Conservation (phyloP, 2,888 invertebrate species). For the Glaucopsyche alexis region DNA sequence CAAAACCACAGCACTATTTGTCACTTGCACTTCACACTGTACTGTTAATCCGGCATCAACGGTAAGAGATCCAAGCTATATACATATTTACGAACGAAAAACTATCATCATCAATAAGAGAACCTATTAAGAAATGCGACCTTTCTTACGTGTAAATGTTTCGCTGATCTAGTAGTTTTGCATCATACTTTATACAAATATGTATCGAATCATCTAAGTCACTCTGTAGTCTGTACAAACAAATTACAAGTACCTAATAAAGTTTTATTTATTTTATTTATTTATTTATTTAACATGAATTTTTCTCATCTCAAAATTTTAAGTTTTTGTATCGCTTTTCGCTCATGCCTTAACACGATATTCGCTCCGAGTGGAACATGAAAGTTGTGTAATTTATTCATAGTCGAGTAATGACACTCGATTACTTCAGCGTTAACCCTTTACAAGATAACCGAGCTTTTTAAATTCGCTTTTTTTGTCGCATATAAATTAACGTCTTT, state of each 20-base stretch:
- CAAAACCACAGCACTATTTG: slow-evolving; percentile 77
- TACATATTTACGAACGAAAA: slow-evolving; percentile 61
- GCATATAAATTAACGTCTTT: slow-evolving; percentile 40
- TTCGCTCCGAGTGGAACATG: slow-evolving; percentile 52
- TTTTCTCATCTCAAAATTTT: neutral
- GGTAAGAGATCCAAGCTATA: slow-evolving; percentile 61
- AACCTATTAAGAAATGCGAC: no score
- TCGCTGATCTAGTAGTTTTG: no score
- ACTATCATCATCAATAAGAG: slow-evolving; percentile 34
- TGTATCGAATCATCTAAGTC: no score
- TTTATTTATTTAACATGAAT: no score
- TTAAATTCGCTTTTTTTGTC: slow-evolving; percentile 65
- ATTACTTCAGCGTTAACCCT: slow-evolving; percentile 76
- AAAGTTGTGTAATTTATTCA: slow-evolving; percentile 70
- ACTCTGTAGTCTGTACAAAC: no score
- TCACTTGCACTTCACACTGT: slow-evolving; percentile 72
- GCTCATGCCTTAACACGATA: slow-evolving; percentile 44
- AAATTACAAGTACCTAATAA: no score
- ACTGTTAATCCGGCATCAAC: slow-evolving; percentile 61
- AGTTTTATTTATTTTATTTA: no score
- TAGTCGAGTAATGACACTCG: slow-evolving; percentile 79
- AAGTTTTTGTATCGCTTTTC: slow-evolving; percentile 30
- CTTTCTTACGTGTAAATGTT: no score
- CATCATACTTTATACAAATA: no score
- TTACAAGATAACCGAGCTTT: slow-evolving; percentile 58